phyloP scores from a whole-genome alignment of 2,113 vertebrate genomes.

The Kryptolebias marmoratus region DNA sequence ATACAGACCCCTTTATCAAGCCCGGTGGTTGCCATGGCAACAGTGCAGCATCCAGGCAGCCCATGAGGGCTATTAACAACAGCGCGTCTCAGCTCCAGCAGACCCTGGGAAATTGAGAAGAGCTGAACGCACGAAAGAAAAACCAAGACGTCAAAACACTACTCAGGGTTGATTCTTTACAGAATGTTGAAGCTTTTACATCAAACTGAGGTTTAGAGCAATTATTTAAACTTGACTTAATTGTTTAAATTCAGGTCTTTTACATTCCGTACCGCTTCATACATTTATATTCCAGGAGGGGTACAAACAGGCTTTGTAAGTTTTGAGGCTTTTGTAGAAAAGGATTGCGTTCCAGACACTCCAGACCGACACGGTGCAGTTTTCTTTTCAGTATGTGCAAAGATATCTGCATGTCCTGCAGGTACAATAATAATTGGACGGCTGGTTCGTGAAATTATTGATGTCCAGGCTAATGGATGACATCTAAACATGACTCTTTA shows the following conservation, averaged over 20 bases:
- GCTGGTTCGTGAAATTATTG: constrained; percentile 35
- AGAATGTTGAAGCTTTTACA: neutral
- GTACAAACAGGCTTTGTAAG: neutral
- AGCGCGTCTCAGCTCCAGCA: constrained; percentile 29
- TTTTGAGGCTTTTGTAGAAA: neutral
- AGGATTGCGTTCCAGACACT: neutral
- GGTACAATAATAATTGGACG: constrained; percentile 17
- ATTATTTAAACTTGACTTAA: neutral
- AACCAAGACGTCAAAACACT: constrained; percentile 1
- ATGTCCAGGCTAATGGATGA: constrained; percentile 18
- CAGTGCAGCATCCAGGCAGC: constrained; percentile 54
- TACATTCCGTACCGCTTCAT: no score
- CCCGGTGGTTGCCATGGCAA: constrained; percentile 67
- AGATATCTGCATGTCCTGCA: constrained; percentile 16
- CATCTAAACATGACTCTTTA: constrained; percentile 25
- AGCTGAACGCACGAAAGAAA: neutral
- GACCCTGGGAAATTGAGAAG: constrained; percentile 14
- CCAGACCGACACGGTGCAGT: neutral
- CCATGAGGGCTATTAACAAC: constrained; percentile 38
- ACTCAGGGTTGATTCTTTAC: neutral
- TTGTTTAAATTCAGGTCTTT: neutral
- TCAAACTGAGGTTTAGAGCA: neutral
- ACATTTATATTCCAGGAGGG: no score
- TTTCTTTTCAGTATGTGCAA: constrained; percentile 1
- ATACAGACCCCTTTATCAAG: constrained; percentile 43